Percentiles rank a stretch among this genome's conserved stretches.
Evolutionary conservation across 2,113 vertebrate genomes (phyloP).

Genomic region (Neopipo cinnamomea): DNA sequence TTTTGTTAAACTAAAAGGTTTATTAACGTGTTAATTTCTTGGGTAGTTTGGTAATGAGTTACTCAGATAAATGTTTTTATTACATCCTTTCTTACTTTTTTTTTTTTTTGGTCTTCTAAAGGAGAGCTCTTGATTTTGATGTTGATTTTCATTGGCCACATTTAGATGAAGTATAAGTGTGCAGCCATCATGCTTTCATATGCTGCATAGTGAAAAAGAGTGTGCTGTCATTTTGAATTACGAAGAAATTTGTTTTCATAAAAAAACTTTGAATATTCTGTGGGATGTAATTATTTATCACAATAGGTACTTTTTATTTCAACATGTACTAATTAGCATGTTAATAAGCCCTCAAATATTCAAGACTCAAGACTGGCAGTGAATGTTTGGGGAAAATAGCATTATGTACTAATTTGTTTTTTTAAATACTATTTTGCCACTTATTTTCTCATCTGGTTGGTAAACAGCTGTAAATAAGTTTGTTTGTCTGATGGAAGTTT

Average conservation of each 20-base stretch:
- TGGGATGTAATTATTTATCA: background rate
- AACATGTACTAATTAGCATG: background rate
- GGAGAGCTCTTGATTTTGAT: background rate
- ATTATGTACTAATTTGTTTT: background rate
- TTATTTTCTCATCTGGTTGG: background rate
- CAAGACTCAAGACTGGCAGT: background rate
- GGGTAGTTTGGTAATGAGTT: background rate
- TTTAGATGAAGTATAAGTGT: background rate
- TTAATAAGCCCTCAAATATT: background rate
- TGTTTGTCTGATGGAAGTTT: background rate
- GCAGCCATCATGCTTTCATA: background rate
- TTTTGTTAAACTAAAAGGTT: background rate
- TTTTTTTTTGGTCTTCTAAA: background rate
- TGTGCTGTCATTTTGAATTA: background rate
- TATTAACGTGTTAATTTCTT: constrained; percentile 1
- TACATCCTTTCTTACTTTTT: background rate
- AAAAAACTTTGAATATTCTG: background rate
- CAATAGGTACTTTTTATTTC: background rate
- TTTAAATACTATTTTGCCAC: background rate
- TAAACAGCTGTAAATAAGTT: background rate
- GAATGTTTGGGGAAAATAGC: background rate
- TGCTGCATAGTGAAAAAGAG: background rate
- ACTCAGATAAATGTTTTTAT: background rate
- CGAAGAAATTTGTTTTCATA: background rate
- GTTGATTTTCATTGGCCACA: background rate